phyloP scores from a whole-genome alignment of 2,888 invertebrate genomes.

The Eledone cirrhosa region DNA sequence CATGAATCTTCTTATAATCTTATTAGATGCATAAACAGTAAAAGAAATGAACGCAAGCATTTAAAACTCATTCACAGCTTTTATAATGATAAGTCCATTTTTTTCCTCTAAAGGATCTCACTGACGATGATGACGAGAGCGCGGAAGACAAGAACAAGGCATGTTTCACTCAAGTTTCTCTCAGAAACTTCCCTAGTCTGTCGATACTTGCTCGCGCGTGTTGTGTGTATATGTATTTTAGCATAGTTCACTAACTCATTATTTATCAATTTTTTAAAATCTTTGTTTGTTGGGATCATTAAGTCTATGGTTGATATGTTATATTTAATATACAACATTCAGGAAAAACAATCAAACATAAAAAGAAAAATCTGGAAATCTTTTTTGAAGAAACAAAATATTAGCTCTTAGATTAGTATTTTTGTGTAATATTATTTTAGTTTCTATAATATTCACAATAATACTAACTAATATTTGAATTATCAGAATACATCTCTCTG shows the following conservation, averaged over 20 bases:
- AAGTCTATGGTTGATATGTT: constrained; percentile 20
- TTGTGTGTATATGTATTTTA: background rate
- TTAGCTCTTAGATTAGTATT: background rate
- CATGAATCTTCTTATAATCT: background rate
- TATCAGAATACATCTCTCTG: too few relatives aligned
- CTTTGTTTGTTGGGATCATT: background rate
- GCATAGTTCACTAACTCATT: background rate
- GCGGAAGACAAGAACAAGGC: background rate
- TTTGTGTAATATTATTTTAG: too few relatives aligned
- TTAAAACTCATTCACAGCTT: background rate
- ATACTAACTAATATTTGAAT: too few relatives aligned
- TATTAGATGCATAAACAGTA: background rate
- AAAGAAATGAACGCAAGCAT: background rate
- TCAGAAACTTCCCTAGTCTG: background rate
- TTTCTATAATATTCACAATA: too few relatives aligned
- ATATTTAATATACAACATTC: background rate
- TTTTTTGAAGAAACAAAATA: background rate
- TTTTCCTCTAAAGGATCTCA: constrained; percentile 23
- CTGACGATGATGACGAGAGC: background rate
- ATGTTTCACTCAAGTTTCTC: constrained; percentile 9
- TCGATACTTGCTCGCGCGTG: background rate
- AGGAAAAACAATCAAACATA: background rate
- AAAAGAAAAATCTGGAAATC: too few relatives aligned
- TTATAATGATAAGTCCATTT: constrained; percentile 21
- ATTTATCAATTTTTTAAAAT: background rate